A percentile compares a stretch with the other conserved stretches of the same genome.
Evolutionary conservation across 2,113 vertebrate species (phyloP).

Genomic region (Oryzias javanicus): DNA sequence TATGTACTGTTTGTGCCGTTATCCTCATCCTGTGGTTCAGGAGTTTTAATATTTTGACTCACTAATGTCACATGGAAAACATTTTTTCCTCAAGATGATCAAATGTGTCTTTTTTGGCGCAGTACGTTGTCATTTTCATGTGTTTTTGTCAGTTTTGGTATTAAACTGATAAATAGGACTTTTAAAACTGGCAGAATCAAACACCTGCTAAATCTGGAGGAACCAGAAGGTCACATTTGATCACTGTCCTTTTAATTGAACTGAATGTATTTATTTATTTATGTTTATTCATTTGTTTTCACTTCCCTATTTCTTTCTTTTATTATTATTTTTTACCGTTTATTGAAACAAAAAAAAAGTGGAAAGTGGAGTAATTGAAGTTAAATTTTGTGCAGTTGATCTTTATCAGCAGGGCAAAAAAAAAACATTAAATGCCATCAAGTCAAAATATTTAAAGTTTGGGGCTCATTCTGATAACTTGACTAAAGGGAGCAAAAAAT

Average conservation of each 20-base stretch:
- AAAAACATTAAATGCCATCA: slow-evolving; percentile 34
- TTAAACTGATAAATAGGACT: slow-evolving; percentile 5
- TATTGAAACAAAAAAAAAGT: too few relatives aligned
- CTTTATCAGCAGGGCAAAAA: slow-evolving; percentile 1
- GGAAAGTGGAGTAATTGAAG: slow-evolving; percentile 9
- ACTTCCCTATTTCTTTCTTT: too few relatives aligned
- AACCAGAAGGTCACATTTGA: too few relatives aligned
- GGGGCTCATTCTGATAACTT: slow-evolving; percentile 28
- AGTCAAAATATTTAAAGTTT: slow-evolving; percentile 18
- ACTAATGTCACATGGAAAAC: slow-evolving; percentile 25
- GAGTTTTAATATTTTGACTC: slow-evolving; percentile 35
- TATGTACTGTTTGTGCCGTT: slow-evolving; percentile 58
- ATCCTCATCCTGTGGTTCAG: slow-evolving; percentile 34
- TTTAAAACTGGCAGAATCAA: too few relatives aligned
- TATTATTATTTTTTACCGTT: too few relatives aligned
- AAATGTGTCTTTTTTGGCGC: too few relatives aligned
- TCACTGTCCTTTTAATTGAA: too few relatives aligned
- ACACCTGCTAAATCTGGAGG: too few relatives aligned
- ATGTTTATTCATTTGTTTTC: too few relatives aligned
- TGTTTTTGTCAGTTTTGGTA: slow-evolving; percentile 1
- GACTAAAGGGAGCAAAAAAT: background rate
- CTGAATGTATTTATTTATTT: too few relatives aligned
- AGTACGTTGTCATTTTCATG: too few relatives aligned
- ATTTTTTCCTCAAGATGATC: background rate
- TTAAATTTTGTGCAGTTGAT: slow-evolving; percentile 1